Percentiles rank a stretch among this genome's conserved stretches.
These are phyloP conservation scores for Trididemnum miniatum DNA, from an alignment of 23 tunicate genomes.

Conservation along the genomic window DNA sequence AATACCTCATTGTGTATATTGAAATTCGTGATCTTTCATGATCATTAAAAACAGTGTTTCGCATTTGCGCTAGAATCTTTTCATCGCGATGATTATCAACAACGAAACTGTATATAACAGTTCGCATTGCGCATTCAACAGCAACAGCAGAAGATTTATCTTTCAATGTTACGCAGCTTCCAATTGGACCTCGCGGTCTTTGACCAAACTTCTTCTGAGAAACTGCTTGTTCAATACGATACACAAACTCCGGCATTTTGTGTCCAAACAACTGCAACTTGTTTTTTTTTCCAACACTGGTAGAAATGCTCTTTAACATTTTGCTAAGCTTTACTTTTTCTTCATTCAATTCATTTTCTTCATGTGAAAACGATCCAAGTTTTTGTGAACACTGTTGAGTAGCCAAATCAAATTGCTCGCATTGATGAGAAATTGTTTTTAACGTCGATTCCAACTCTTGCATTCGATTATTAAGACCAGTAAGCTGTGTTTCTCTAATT, in stretches of 20 bases:
- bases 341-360: slow-evolving; percentile 29
- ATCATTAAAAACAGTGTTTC: slow-evolving; percentile 53
- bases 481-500: slow-evolving; percentile 51
- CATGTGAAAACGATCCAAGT: neutral
- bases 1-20: slow-evolving; percentile 67
- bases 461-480: slow-evolving; percentile 22
- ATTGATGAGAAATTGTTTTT: slow-evolving; percentile 55
- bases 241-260: slow-evolving; percentile 84
- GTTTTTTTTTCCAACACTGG: slow-evolving; percentile 54
- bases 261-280: slow-evolving; percentile 76
- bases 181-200: slow-evolving; percentile 89
- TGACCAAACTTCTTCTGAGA: slow-evolving; percentile 38
- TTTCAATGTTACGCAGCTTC: slow-evolving; percentile 69
- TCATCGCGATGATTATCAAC: slow-evolving; percentile 86
- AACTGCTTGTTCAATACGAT: slow-evolving; percentile 68
- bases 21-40: slow-evolving; percentile 60
- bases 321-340: slow-evolving; percentile 28
- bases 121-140: slow-evolving; percentile 70
- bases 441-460: slow-evolving; percentile 33
- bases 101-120: slow-evolving; percentile 54
- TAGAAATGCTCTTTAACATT: slow-evolving; percentile 33
- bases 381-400: slow-evolving; percentile 30
- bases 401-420: slow-evolving; percentile 56
- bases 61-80: slow-evolving; percentile 48
- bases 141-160: slow-evolving; percentile 67